Base-by-base conservation (phyloP, 2,113 vertebrate genomes). In the Burhinus bistriatus region DNA sequence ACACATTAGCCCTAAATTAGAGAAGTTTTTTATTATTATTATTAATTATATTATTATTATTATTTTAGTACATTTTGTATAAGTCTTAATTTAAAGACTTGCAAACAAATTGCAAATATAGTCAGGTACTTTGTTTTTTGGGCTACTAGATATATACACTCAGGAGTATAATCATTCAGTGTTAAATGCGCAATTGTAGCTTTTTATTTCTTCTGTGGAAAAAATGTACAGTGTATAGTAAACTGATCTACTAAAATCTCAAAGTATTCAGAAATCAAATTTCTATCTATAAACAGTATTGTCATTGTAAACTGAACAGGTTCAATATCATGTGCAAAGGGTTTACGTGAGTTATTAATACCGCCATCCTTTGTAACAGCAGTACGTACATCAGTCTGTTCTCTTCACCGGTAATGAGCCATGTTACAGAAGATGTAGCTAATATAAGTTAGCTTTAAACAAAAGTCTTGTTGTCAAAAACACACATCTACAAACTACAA, bases 401-500 rank as follows among this genome's bases (percentile, higher is more conserved):
- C 94, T 93, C 84, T 72, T 97, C 79, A 89, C 93, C 68, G 17
- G 97, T 94, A 93, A 97, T 98, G 97, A 98, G 97, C 88, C 96
- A 96, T 95, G 98, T 97, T 97, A 98, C 93, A 98, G 97, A 97
- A 97, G 97, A 98, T 97, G 98, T 83, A 96, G 96, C 96, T 97
- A 98, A 96, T 96, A 89, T 57, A 94, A 95, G 96, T 98, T 97
- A 96, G 94, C 97, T 97, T 97, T 86, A 97, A 98, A 97, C 94
- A 89, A 97, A 98, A 98, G 97, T 94, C 95, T 94, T 95, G 90
- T 92, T 92, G 92, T 98, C 92, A 96, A 98, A 96, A 98, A 98
- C 97, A 98, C 98, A 98, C 97, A 97, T 77, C 98, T 98, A 98
- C 36, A 94, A 98, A 98, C 98, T 98, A 98, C 96, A 97, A 97